Base-by-base conservation (phyloP, 2,888 invertebrate species). In the Sinohyriopsis cumingii region DNA sequence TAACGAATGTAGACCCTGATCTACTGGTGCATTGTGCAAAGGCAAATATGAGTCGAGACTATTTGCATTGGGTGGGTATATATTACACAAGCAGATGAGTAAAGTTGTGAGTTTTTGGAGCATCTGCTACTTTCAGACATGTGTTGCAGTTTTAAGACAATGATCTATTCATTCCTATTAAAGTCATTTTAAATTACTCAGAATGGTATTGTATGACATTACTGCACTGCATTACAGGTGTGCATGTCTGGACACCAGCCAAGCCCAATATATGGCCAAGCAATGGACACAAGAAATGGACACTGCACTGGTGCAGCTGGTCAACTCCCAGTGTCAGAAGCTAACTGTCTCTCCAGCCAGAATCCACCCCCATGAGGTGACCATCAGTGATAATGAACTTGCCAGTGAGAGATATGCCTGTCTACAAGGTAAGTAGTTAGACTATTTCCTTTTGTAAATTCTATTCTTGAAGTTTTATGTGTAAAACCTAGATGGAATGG, bases 271-370 rank as follows among this genome's bases (percentile, higher is more conserved):
- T 75, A 86, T 89, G 86, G 80, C 84, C 59, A 69, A 80, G 60
- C 85, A 85, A 76, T 89, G 89, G 89, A 84, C 83, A 15, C 62
- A 81, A 25, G 88, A 89, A 63, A 88, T 87, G 85, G 89, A 89
- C 71, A 65, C 78, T 3, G 85, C 87, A 4, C 80, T 89, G 22
- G 85, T 87, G 12, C 70, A 81, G 55, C 84, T 85, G 75, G 79
- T 87, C 66, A 88, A 89, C 77, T 78, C 82, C 15, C 74, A 85
- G 70, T 85, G 88, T 72, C 76, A 83, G 12, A 84, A 86, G 64
- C 77, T 89, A 63, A 85, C 84, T 25, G 81, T 89, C 6, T 79
- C 87, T 0, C 87, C 88, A 5, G 77, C 88, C 1, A 76, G 87
- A 5, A 80, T 89, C 15, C 89, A 89, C 73, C 86, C 89, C 20